Base-by-base conservation (phyloP, 92 coral and sea anemone genomes). In the Phymanthus crucifer region DNA sequence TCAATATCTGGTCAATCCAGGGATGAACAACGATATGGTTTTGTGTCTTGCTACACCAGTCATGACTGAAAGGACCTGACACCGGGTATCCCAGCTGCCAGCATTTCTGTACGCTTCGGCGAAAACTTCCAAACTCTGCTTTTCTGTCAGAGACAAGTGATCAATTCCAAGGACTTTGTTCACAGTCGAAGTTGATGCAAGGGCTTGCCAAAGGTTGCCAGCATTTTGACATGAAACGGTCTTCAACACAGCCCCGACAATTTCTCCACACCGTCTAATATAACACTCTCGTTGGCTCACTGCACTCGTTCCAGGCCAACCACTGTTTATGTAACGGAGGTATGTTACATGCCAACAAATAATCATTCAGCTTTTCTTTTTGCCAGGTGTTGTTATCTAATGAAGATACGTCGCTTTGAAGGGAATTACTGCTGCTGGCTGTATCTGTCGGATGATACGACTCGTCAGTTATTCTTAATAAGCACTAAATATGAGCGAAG, bases 1-100 rank as follows among this genome's bases (percentile, higher is more conserved):
- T 0, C 90, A 78, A 70, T 82, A 86, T 18, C 40, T 38, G 2
- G 87, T 86, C 16, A 89, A 79, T 2, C 87, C 93, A 36, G 93
- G 90, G 1, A 50, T 50, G 17, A 50, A 50, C n/a, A 18, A 12
- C 17, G 3, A 5, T 50, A 80, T 80, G n/a, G 32, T 65, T 46
- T 81, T 73, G 57, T 33, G 73, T 40, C 56, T 76, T 57, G 87
- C 87, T 29, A 83, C 76, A 8, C 87, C 82, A 14, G 82, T 57
- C 87, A 83, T 83, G 12, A 83, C 36, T 27, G 87, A 83, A 32
- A 78, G 81, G 17, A 77, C 47, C 64, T 58, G 81, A 10, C 81
- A 48, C 19, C 81, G 81, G 33, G 74, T 54, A 33, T 83, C 81
- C 87, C 87, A 83, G 26, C 87, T 66, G 10, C 68, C 21, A 33